phyloP scores from a whole-genome alignment of 2,888 invertebrate genomes.

The Yponomeuta cagnagella region DNA sequence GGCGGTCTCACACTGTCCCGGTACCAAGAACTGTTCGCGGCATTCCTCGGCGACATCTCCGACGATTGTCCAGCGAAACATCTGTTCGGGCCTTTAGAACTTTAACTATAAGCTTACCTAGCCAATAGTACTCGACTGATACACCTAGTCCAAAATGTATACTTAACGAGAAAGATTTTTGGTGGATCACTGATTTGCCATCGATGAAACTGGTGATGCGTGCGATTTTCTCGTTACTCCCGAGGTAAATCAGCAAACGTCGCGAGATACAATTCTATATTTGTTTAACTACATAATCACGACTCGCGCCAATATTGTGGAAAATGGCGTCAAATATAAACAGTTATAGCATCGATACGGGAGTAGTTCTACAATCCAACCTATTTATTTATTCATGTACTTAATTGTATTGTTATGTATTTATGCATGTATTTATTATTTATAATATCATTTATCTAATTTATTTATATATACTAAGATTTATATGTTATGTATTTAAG shows the following conservation, averaged over 20 bases:
- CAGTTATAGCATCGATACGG: conserved; percentile 35
- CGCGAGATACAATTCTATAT: conserved; percentile 5
- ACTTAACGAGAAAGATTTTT: background rate
- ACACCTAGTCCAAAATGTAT: conserved; percentile 15
- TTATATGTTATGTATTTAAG: conserved; percentile 18
- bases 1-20: conserved; percentile 86
- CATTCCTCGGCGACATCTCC: conserved; percentile 85
- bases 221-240: background rate
- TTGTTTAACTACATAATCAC: conserved; percentile 18
- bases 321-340: conserved; percentile 39
- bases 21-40: conserved; percentile 89
- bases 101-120: conserved; percentile 33
- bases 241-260: conserved; percentile 13
- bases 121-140: conserved; percentile 14
- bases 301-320: conserved; percentile 26
- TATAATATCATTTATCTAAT: conserved; percentile 1
- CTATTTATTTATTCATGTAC: conserved; percentile 16
- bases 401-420: conserved; percentile 18
- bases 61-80: conserved; percentile 84
- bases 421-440: background rate
- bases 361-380: conserved; percentile 18
- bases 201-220: background rate
- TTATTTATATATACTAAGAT: background rate
- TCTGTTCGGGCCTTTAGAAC: conserved; percentile 84
- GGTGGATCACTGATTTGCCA: background rate